Evolutionary conservation across 2,113 vertebrate genomes (phyloP).

Genomic region (Muntiacus reevesi): DNA sequence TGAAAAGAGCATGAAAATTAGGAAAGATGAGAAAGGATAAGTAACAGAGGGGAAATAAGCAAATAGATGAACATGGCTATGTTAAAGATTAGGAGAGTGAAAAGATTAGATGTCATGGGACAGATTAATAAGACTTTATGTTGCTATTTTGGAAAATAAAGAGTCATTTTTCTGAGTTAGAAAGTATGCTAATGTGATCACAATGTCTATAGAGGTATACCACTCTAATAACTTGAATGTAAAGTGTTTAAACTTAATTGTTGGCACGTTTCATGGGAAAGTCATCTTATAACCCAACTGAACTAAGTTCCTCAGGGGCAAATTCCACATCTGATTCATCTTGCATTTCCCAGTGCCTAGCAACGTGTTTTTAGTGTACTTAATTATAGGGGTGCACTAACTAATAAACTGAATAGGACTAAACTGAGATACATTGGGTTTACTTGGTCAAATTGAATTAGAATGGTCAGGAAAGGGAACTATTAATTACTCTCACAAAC

Average conservation of each 20-base stretch:
- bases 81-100: neutral
- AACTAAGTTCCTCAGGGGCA: neutral
- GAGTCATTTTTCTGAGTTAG: neutral
- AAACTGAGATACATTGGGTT: neutral
- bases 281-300: neutral
- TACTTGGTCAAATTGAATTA: neutral
- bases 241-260: neutral
- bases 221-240: neutral
- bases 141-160: conserved; percentile 25
- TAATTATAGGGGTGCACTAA: neutral
- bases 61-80: neutral
- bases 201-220: neutral
- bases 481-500: neutral
- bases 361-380: neutral
- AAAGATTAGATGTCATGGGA: neutral
- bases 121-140: neutral
- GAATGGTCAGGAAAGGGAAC: neutral
- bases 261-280: neutral
- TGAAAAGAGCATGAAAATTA: neutral
- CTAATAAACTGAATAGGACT: neutral
- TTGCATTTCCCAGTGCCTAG: neutral
- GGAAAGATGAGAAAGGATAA: neutral
- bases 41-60: neutral
- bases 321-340: neutral
- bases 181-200: neutral